Evolutionary conservation across 1,140 invertebrate genomes (phyloP).

Genomic region (Panulirus ornatus): DNA sequence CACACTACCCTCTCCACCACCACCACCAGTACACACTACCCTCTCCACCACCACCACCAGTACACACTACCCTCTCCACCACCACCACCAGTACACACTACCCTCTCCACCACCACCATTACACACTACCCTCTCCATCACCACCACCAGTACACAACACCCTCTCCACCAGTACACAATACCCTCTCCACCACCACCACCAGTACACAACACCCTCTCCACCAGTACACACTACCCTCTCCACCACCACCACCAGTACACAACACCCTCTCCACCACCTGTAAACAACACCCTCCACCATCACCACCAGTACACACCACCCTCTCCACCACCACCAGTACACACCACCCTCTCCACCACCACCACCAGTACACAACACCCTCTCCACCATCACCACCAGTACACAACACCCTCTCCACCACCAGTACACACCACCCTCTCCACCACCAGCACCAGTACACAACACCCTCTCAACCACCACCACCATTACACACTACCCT

Average conservation of each 20-base stretch:
- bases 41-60: background rate
- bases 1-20: background rate
- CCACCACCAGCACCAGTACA: background rate
- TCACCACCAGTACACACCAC: too few relatives aligned
- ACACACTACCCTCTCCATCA: background rate
- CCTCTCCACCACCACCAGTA: too few relatives aligned
- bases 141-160: background rate
- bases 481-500: background rate
- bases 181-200: too few relatives aligned
- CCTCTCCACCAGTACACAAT: too few relatives aligned
- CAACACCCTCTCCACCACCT: too few relatives aligned
- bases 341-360: too few relatives aligned
- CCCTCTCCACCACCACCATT: background rate
- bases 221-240: too few relatives aligned
- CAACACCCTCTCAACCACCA: background rate
- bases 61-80: background rate
- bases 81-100: background rate
- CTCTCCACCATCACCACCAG: background rate
- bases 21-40: background rate
- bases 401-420: too few relatives aligned
- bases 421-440: too few relatives aligned
- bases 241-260: too few relatives aligned
- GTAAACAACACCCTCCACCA: too few relatives aligned
- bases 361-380: background rate
- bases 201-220: too few relatives aligned